Percentiles rank a stretch among this genome's conserved stretches.
Evolutionary conservation across 2,113 vertebrate species (phyloP).

Genomic region (Hippocampus zosterae): DNA sequence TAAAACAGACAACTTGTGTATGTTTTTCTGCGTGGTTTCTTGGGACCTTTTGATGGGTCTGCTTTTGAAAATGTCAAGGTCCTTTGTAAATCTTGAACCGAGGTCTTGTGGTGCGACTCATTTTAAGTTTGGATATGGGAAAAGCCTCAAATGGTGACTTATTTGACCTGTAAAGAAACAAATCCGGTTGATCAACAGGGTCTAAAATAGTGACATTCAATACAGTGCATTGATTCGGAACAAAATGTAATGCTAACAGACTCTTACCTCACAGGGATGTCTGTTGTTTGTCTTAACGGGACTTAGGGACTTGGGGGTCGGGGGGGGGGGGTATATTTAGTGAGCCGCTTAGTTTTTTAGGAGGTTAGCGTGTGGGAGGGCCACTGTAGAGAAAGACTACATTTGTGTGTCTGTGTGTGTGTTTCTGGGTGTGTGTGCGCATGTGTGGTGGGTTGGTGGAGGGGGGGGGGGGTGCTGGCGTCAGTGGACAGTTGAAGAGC

Average conservation of each 20-base stretch:
- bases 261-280: slow-evolving; percentile 56
- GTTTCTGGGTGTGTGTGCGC: slow-evolving; percentile 29
- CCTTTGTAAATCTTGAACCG: neutral
- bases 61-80: neutral
- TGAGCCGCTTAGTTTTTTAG: slow-evolving; percentile 72
- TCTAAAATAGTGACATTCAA: neutral
- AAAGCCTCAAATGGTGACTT: neutral
- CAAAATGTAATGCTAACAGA: slow-evolving; percentile 64
- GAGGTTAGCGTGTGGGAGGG: slow-evolving; percentile 53
- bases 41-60: neutral
- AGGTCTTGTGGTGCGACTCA: too few relatives aligned
- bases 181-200: neutral
- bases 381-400: slow-evolving; percentile 7
- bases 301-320: slow-evolving; percentile 35
- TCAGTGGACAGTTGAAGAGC: slow-evolving; percentile 61
- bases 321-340: slow-evolving; percentile 75
- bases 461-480: slow-evolving; percentile 39
- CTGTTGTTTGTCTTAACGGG: slow-evolving; percentile 76
- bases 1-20: too few relatives aligned
- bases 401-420: slow-evolving; percentile 8
- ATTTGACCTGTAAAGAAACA: neutral
- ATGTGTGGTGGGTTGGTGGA: too few relatives aligned
- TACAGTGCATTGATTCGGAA: neutral
- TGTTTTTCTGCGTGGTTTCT: too few relatives aligned
- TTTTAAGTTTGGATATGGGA: too few relatives aligned